Evolutionary conservation across 2,888 invertebrate genomes (phyloP), one percentile per base, ranked within the genome.

Genomic region (Tiliacea citrago): DNA sequence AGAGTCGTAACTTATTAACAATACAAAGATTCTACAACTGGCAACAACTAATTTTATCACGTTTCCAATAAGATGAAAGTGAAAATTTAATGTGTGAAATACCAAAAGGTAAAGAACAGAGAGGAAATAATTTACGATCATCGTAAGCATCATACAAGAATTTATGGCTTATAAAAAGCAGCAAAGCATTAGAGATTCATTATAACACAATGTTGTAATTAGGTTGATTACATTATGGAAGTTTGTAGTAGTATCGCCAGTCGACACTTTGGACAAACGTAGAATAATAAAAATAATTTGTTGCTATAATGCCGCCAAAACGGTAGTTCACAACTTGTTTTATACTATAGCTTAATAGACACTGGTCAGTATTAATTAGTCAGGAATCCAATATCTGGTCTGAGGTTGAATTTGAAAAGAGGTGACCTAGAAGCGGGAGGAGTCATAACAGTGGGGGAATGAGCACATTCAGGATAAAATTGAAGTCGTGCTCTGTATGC

Each of bases 401-500:
- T 57, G 49, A 49, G 39, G 5, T 45, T 10, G 29, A 60, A 57
- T 75, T 42, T 42, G 49, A 69, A 66, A 74, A 71, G 29, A 42
- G 77, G 68, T 88, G 87, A 88, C 86, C 88, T 83, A 88, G 80
- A 88, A 87, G 68, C 53, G 76, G 68, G 84, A 85, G 86, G 88
- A 88, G 79, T 88, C 84, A 88, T 90, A 90, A 87, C 79, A 81
- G 84, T 70, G 84, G 73, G 79, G 80, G 88, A 88, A 91, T 82
- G 90, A 89, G 86, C 88, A 88, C 89, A 92, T 91, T 91, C 89
- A 90, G 90, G 88, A 88, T 84, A 86, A 91, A 91, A 92, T 92
- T 91, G 90, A 89, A 91, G 90, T 90, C 91, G 91, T 91, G 91
- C 90, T 91, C 90, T 88, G 91, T 92, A 89, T 92, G 91, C 90